Evolutionary conservation across 2,113 vertebrate species (phyloP), one percentile per base, ranked within the genome.

Genomic region (Campylorhamphus procurvoides): DNA sequence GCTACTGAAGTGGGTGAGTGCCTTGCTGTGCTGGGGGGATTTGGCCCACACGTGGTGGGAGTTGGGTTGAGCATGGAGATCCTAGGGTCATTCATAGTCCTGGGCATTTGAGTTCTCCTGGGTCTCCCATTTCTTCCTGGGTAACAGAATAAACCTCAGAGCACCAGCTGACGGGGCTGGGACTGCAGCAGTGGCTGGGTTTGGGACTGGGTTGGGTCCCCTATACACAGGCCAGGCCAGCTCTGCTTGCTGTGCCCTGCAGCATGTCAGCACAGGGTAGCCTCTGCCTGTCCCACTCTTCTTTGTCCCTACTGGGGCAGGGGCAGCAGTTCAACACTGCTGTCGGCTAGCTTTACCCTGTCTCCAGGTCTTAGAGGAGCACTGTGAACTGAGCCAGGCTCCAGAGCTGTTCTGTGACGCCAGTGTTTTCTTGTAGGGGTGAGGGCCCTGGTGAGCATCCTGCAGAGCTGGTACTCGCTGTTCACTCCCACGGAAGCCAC

Each of bases 401-500:
- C n/a, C 35, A 94, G 79, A 93, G 73, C 87, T 87, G 49, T 66
- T 69, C 79, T 29, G 0, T 92, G 86, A 97, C 86, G 69, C 33
- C 10, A 6, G 14, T 92, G 20, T 92, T 93, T 82, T 98, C 75
- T 89, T 91, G 95, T 97, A 98, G 99, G 99, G 84, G 98, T 99
- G 93, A 98, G 99, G 73, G 99, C 99, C 14, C 96, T 99, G 88
- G 99, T 99, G 95, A 99, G 99, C 98, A 99, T 99, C 96, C 90
- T 99, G 89, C 99, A 99, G 98, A 99, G 99, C 97, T 99, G 99
- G 99, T 99, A 99, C 97, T 99, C 99, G 1, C 98, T 99, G 82
- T 99, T 99, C 98, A 99, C 99, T 2, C 99, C 99, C 3, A 99
- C 99, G 2, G 99, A 99, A 97, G 99, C 99, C 96, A 99, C 99